Evolutionary conservation across 1,140 invertebrate genomes (phyloP).

Genomic region (Luehdorfia chinensis): DNA sequence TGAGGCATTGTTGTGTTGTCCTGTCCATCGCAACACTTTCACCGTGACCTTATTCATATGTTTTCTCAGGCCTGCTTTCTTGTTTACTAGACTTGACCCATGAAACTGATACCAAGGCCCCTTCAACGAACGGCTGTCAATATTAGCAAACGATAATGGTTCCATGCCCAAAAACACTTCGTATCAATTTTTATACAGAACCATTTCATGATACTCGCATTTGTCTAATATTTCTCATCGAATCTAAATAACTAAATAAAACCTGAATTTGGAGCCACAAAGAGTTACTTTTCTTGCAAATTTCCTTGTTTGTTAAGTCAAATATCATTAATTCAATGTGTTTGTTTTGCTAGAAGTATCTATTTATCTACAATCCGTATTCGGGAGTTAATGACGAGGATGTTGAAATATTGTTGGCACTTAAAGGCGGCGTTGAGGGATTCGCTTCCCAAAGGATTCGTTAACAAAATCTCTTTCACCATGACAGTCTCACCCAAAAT

Average conservation of each 20-base stretch:
- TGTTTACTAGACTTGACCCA: too few species aligned
- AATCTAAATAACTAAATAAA: neutral
- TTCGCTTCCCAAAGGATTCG: slow-evolving; percentile 23
- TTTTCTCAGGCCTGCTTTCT: too few species aligned
- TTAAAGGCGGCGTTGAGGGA: slow-evolving; percentile 31
- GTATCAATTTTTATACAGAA: neutral
- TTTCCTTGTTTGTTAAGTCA: neutral
- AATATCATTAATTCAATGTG: slow-evolving; percentile 7
- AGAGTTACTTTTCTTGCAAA: neutral
- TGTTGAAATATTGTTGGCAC: slow-evolving; percentile 29
- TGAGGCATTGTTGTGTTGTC: too few species aligned
- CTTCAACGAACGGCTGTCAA: too few species aligned
- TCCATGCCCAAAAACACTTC: too few species aligned
- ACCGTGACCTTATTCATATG: too few species aligned
- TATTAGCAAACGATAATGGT: too few species aligned
- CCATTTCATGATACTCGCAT: neutral
- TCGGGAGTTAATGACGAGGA: slow-evolving; percentile 25
- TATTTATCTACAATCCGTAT: slow-evolving; percentile 26
- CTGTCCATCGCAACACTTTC: too few species aligned
- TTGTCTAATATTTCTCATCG: neutral
- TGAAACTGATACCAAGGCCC: too few species aligned
- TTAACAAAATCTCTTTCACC: slow-evolving; percentile 27
- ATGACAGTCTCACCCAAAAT: slow-evolving; percentile 9
- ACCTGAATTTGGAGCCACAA: neutral
- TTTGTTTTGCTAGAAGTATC: slow-evolving; percentile 17